phyloP scores from a whole-genome alignment of 1,140 invertebrate genomes.

The Drosophila sechellia region DNA sequence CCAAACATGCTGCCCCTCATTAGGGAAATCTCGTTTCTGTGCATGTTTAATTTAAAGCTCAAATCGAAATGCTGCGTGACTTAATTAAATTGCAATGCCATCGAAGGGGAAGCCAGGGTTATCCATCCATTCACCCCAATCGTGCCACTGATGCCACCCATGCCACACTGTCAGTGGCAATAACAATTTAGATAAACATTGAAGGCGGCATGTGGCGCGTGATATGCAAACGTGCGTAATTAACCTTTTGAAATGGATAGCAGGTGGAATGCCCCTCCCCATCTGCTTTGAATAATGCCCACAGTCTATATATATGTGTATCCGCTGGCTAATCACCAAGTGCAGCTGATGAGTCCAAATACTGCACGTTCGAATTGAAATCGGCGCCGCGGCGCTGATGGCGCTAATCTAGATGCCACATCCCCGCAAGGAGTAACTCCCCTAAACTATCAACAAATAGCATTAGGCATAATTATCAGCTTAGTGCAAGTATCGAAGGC shows the following conservation, averaged over 20 bases:
- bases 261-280: not conserved
- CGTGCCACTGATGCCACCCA: too few species aligned
- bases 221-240: constrained; percentile 76
- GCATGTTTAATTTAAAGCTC: constrained; percentile 69
- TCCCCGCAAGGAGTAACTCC: constrained; percentile 2
- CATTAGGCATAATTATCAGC: constrained; percentile 71
- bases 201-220: constrained; percentile 54
- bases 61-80: constrained; percentile 76
- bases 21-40: constrained; percentile 41
- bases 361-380: constrained; percentile 51
- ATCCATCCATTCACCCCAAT: not conserved
- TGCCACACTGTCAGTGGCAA: constrained; percentile 33
- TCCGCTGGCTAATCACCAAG: constrained; percentile 48
- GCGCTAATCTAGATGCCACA: constrained; percentile 52
- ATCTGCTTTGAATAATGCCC: not conserved
- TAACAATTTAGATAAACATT: constrained; percentile 76
- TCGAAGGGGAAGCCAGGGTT: constrained; percentile 9
- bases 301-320: not conserved
- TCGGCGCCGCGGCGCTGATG: constrained; percentile 31
- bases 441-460: constrained; percentile 55
- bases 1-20: constrained; percentile 57
- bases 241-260: constrained; percentile 69
- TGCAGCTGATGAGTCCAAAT: constrained; percentile 61
- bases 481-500: constrained; percentile 49
- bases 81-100: constrained; percentile 79